Conservation (phyloP, 2,797 vertebrate genomes). For the Spea hammondii region DNA sequence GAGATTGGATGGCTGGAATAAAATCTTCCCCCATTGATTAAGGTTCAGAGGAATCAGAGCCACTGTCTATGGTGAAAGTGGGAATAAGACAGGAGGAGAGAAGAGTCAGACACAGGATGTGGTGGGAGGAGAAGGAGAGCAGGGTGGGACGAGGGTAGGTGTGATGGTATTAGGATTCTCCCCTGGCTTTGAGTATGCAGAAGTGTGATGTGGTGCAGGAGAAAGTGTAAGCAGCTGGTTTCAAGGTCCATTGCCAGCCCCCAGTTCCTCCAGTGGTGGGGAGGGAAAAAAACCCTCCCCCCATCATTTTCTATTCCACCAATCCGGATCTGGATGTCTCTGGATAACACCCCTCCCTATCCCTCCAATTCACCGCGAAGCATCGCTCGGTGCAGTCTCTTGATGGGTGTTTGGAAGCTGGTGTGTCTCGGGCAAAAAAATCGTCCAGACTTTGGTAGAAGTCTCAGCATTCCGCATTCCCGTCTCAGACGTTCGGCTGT, state of each 20-base stretch:
- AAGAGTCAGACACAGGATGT: conserved; percentile 6
- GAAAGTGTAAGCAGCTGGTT: conserved; percentile 46
- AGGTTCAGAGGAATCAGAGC: conserved; percentile 17
- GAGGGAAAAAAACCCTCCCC: conserved; percentile 32
- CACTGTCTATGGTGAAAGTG: conserved; percentile 33
- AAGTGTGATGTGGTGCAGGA: conserved; percentile 42
- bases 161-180: conserved; percentile 12
- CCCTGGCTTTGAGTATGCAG: conserved; percentile 41
- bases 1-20: conserved; percentile 23
- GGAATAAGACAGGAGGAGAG: conserved; percentile 9
- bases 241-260: conserved; percentile 48
- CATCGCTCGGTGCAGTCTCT: conserved; percentile 7
- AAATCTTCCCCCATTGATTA: conserved; percentile 47
- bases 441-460: background rate
- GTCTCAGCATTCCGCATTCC: too few relatives aligned
- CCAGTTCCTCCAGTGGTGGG: conserved; percentile 47
- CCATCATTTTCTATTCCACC: conserved; percentile 41
- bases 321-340: conserved; percentile 24
- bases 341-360: conserved; percentile 8
- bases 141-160: conserved; percentile 5
- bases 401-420: background rate
- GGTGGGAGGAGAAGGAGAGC: background rate
- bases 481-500: too few relatives aligned
- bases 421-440: background rate
- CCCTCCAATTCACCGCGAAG: conserved; percentile 14